Evolutionary conservation across 2,113 vertebrate genomes (phyloP).

Genomic region (Archilochus colubris): DNA sequence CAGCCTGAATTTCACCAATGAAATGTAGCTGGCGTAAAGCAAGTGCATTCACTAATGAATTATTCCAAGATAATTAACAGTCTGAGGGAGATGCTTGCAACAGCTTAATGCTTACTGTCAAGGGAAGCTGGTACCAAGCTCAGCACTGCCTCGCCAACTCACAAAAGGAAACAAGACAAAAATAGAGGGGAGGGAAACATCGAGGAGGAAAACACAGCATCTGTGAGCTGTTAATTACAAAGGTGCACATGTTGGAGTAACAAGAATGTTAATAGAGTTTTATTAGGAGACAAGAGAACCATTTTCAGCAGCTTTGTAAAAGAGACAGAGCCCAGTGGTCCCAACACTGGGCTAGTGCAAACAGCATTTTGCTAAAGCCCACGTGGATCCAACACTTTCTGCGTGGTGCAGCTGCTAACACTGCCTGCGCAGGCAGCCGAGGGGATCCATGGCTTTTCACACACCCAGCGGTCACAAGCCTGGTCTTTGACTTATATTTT

Average conservation of each 20-base stretch:
- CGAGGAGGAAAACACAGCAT: neutral
- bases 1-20: neutral
- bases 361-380: neutral
- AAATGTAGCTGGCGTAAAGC: neutral
- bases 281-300: neutral
- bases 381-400: fast-evolving
- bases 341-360: neutral
- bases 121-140: constrained; percentile 17
- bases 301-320: neutral
- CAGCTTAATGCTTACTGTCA: constrained; percentile 44
- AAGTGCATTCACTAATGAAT: neutral
- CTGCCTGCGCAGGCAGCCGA: neutral
- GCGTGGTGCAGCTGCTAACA: neutral
- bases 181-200: neutral
- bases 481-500: neutral
- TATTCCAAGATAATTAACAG: constrained; percentile 49
- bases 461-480: no score
- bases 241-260: neutral
- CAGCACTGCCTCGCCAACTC: constrained; percentile 2
- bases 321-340: neutral
- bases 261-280: neutral
- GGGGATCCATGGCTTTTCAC: neutral
- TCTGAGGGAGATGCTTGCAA: constrained; percentile 14
- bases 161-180: constrained; percentile 33
- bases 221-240: constrained; percentile 35